Base-by-base conservation (phyloP, 2,113 vertebrate species). In the Donacobius atricapilla region DNA sequence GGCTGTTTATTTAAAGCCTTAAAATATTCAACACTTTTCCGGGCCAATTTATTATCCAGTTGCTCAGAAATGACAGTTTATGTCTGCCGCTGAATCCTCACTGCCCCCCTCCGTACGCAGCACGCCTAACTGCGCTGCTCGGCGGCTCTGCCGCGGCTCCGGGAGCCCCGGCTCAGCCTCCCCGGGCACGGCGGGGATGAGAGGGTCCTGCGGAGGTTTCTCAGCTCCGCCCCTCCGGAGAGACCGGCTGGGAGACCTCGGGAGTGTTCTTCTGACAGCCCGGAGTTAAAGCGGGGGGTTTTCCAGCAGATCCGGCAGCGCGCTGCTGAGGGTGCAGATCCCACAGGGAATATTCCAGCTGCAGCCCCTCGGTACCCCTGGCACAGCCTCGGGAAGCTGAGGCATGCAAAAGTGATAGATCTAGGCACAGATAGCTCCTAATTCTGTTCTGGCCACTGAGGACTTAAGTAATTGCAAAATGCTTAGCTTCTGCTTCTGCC, bases 81-180 rank as follows among this genome's bases (percentile, higher is more conserved):
- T 79, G n/a, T 2, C 75, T 83, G 90, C 96, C 95, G 94, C 96
- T 96, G 96, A 96, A 93, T 93, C 95, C 95, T 69, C 94, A 94
- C 92, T 96, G 95, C 95, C 94, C 95, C 87, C 84, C 94, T 95
- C 93, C 81, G 95, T 96, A 94, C 93, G 7, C 3, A 77, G 18
- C 13, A 14, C 25, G 94, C 90, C 61, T 92, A 90, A 94, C 57
- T 83, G 24, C 78, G 65, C 39, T 89, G 66, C 47, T 50, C 71
- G 7, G 27, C 28, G 12, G 65, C 28, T 13, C 40, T 50, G 70
- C 1, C 25, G 19, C 48, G 33, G 33, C 23, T 37, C 64, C 18
- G 69, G 37, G 50, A 82, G 89, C 39, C 37, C 5, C 1, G 18
- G 50, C 71, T 33, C 44, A 18, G 78, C 71, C 68, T 96, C 40